Percentiles rank a stretch among this genome's conserved stretches.
phyloP scores from a whole-genome alignment of 2,888 invertebrate species.

The Drosophila mimetica region DNA sequence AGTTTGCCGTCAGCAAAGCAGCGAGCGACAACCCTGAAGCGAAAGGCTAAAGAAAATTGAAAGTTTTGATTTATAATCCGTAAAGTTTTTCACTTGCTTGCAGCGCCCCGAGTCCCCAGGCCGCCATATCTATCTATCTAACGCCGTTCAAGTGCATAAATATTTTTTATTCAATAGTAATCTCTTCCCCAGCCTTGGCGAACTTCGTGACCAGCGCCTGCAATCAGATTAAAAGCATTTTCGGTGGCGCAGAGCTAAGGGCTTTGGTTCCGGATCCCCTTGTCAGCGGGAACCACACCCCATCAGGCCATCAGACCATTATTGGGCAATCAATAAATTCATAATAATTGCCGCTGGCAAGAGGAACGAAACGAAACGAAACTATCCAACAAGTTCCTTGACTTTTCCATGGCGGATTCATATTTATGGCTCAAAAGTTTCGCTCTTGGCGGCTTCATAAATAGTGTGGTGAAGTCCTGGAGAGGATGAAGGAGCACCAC shows the following conservation, averaged over 20 bases:
- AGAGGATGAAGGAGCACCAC: not conserved
- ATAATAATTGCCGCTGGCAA: constrained; percentile 74
- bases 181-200: constrained; percentile 12
- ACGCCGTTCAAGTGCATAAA: constrained; percentile 70
- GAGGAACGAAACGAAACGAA: constrained; percentile 38
- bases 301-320: constrained; percentile 39
- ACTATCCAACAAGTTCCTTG: constrained; percentile 67
- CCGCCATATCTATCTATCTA: constrained; percentile 43
- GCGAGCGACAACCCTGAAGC: constrained; percentile 26
- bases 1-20: constrained; percentile 59
- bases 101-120: constrained; percentile 3
- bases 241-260: constrained; percentile 33
- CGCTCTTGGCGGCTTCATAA: constrained; percentile 62
- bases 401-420: constrained; percentile 42
- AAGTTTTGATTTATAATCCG: constrained; percentile 80
- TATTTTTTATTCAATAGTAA: constrained; percentile 61
- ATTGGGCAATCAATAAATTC: constrained; percentile 76
- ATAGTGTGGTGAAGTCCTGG: constrained; percentile 22
- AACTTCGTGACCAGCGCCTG: constrained; percentile 66
- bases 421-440: constrained; percentile 74
- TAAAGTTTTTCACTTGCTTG: constrained; percentile 60
- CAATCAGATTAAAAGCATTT: constrained; percentile 80
- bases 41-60: constrained; percentile 66
- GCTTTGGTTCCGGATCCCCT: constrained; percentile 18
- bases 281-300: constrained; percentile 51